phyloP scores from a whole-genome alignment of 1,140 invertebrate species.

The Eurosta solidaginis region DNA sequence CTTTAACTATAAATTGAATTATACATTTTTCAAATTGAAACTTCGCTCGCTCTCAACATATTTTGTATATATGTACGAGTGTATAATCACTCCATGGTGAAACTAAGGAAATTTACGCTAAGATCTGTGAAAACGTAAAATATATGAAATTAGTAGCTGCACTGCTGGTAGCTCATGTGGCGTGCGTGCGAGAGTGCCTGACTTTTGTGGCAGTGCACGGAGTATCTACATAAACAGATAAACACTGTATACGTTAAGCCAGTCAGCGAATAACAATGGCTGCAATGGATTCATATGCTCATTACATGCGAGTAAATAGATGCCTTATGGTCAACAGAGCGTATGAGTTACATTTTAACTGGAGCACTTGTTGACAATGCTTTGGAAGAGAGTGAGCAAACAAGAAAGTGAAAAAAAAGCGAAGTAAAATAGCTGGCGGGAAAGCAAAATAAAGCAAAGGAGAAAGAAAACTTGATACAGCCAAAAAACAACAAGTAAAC shows the following conservation, averaged over 20 bases:
- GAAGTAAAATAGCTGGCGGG: background rate
- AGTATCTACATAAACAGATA: too few species aligned
- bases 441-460: background rate
- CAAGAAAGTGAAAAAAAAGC: too few species aligned
- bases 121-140: background rate
- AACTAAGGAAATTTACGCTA: background rate
- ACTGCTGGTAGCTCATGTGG: too few species aligned
- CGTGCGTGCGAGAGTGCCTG: too few species aligned
- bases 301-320: too few species aligned
- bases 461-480: background rate
- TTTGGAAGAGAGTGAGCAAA: too few species aligned
- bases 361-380: background rate
- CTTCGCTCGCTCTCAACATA: background rate
- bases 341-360: conserved; percentile 10
- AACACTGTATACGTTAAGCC: too few species aligned
- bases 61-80: too few species aligned
- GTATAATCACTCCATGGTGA: background rate
- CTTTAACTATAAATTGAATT: background rate
- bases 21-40: background rate
- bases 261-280: background rate
- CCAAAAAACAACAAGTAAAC: background rate
- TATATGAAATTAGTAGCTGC: background rate
- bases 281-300: too few species aligned
- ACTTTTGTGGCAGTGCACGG: too few species aligned
- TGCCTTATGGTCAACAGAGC: background rate